Conservation (phyloP, 2,797 vertebrate genomes). For the Pygocentrus nattereri region DNA sequence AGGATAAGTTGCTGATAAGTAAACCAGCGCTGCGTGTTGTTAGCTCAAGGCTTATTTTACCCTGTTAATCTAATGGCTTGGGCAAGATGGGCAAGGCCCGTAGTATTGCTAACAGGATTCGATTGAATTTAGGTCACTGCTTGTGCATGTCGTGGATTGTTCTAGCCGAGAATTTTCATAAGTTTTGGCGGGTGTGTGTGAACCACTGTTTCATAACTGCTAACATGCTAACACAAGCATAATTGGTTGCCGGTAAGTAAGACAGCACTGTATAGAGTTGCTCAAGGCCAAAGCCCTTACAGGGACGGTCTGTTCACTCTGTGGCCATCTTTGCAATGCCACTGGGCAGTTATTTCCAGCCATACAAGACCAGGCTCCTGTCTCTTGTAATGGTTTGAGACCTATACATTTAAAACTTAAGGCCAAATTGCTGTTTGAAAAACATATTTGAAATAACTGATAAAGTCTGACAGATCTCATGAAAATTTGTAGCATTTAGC, state of each 20-base stretch:
- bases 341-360: no score
- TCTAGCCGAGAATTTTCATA: background rate
- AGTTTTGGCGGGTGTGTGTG: background rate
- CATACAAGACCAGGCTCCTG: no score
- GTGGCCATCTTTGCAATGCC: no score
- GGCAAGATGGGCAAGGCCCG: conserved; percentile 18
- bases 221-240: background rate
- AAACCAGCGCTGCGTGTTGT: background rate
- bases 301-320: no score
- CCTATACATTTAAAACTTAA: no score
- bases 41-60: conserved; percentile 50
- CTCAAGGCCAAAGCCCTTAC: no score
- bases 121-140: background rate
- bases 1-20: conserved; percentile 29
- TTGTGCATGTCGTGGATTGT: background rate
- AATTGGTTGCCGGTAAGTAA: background rate
- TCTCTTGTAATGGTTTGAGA: no score
- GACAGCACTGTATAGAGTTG: background rate
- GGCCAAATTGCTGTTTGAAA: no score
- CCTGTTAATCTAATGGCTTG: conserved; percentile 26
- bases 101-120: conserved; percentile 21
- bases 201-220: background rate
- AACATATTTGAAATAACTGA: no score
- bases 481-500: no score
- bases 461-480: no score